Conservation (phyloP, 2,797 vertebrate species). For the Anguilla anguilla region DNA sequence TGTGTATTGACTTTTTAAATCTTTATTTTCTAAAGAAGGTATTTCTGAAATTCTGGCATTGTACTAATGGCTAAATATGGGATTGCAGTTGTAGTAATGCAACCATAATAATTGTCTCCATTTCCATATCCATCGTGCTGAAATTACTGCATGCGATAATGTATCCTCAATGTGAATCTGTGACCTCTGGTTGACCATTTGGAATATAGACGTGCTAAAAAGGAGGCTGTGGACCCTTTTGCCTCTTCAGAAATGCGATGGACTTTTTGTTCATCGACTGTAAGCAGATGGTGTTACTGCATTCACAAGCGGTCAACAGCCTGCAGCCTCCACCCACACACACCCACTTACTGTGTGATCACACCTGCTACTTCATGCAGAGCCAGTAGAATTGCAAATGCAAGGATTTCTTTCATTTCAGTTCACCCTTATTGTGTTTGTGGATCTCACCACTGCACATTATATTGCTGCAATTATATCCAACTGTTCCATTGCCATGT, state of each 20-base stretch:
- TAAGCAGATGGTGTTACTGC: slow-evolving; percentile 7
- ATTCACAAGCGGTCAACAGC: not conserved
- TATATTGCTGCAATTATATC: not conserved
- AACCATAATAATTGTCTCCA: not conserved
- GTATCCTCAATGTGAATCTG: not conserved
- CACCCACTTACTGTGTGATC: not conserved
- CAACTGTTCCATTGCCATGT: not conserved
- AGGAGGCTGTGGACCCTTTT: not conserved
- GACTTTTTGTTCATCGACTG: not conserved
- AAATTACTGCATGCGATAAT: not conserved
- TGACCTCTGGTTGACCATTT: not conserved
- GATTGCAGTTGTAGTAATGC: not conserved
- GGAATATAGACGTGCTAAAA: not conserved
- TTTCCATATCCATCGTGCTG: not conserved
- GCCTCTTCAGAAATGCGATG: not conserved
- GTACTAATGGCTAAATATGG: not conserved
- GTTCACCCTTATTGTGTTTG: not conserved
- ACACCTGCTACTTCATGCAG: not conserved
- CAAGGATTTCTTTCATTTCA: not conserved
- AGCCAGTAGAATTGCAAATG: not conserved
- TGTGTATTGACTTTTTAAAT: no score
- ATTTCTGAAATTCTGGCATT: not conserved
- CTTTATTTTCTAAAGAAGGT: not conserved
- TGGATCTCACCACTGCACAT: not conserved
- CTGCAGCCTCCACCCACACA: not conserved